phyloP scores from a whole-genome alignment of 2,113 vertebrate genomes.

The Heliornis fulica region DNA sequence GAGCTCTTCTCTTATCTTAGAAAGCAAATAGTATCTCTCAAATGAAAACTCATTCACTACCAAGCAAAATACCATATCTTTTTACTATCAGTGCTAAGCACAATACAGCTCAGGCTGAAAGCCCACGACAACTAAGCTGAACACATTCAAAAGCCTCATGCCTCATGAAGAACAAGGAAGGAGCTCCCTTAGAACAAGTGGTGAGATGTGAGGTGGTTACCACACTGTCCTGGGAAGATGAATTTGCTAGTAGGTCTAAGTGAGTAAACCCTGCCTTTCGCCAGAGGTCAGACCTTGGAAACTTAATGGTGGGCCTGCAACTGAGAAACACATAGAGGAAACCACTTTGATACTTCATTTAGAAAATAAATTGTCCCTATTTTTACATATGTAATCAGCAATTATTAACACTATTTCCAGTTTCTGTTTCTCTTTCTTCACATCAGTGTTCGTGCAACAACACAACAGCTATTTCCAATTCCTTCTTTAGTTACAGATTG shows the following conservation, averaged over 20 bases:
- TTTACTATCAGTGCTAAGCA: background rate
- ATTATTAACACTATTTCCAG: background rate
- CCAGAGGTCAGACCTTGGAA: background rate
- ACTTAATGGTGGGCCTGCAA: background rate
- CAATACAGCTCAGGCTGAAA: background rate
- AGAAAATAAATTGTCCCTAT: background rate
- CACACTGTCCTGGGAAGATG: background rate
- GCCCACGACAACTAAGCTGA: background rate
- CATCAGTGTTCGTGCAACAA: background rate
- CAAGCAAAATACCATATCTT: background rate
- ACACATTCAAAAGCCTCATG: fast-evolving
- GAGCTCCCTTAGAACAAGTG: fast-evolving
- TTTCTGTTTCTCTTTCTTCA: background rate
- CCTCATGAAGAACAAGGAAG: background rate
- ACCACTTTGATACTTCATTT: background rate
- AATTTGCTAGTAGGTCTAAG: background rate
- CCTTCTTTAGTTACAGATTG: background rate
- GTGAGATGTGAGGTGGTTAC: background rate
- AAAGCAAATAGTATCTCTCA: background rate
- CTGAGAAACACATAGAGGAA: background rate
- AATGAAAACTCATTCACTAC: background rate
- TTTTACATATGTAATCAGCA: background rate
- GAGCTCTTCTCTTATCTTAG: background rate
- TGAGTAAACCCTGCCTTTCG: background rate
- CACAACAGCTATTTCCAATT: background rate